Percentiles rank a stretch among this genome's conserved stretches.
Evolutionary conservation across 1,140 invertebrate species (phyloP).

Genomic region (Octopus sinensis): DNA sequence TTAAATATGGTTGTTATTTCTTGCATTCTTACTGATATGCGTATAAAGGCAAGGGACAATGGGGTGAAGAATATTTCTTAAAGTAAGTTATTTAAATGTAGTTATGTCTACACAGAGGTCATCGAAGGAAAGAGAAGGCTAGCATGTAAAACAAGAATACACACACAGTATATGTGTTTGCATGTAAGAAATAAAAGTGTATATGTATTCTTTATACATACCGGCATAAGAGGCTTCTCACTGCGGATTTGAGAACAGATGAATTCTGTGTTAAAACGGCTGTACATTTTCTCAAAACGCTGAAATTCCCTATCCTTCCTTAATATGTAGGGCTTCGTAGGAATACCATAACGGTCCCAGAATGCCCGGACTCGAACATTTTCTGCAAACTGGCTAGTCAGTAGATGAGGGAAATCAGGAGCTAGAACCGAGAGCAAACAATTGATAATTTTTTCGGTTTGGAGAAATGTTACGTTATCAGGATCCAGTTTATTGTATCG

Average conservation of each 20-base stretch:
- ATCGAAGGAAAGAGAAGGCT: too few species aligned
- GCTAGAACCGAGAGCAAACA: slow-evolving; percentile 24
- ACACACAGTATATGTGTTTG: too few species aligned
- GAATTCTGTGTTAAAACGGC: slow-evolving; percentile 1
- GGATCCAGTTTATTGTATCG: too few species aligned
- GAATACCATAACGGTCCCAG: slow-evolving; percentile 36
- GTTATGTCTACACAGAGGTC: too few species aligned
- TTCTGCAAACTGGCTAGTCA: slow-evolving; percentile 36
- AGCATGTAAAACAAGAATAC: too few species aligned
- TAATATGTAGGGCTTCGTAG: neutral
- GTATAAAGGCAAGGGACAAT: too few species aligned
- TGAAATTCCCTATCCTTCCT: neutral
- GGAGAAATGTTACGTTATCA: too few species aligned
- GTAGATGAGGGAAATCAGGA: slow-evolving; percentile 31
- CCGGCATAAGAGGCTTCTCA: neutral
- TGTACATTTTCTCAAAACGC: neutral
- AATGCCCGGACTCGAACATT: slow-evolving; percentile 35
- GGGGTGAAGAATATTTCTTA: too few species aligned
- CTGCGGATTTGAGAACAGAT: neutral
- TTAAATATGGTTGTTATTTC: too few species aligned
- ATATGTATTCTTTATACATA: neutral
- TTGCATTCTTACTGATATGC: too few species aligned
- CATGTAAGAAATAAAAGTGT: too few species aligned
- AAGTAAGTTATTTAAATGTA: too few species aligned
- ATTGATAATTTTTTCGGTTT: slow-evolving; percentile 12